A percentile compares a stretch with the other conserved stretches of the same genome.
These are phyloP conservation scores for Pseudopleuronectes americanus DNA, from an alignment of 2,797 vertebrate genomes.

Conservation along the genomic window DNA sequence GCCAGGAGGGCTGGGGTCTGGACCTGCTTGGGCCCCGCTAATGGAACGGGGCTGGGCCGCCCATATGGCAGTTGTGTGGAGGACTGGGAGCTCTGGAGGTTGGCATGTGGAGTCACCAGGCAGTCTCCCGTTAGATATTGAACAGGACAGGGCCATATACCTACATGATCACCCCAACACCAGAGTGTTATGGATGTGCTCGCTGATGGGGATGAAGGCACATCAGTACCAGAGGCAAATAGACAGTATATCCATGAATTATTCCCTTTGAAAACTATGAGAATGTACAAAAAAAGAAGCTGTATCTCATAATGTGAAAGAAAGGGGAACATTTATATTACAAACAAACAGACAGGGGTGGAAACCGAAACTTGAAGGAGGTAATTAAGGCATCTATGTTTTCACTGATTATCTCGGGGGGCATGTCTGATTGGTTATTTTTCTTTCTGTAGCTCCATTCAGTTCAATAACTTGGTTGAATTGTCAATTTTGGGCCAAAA, in stretches of 20 bases:
- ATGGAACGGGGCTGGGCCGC: slow-evolving; percentile 93
- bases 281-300: too few relatives aligned
- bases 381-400: too few relatives aligned
- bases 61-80: slow-evolving; percentile 91
- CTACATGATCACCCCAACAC: slow-evolving; percentile 54
- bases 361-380: too few relatives aligned
- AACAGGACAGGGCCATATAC: slow-evolving; percentile 82
- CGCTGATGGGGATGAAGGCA: slow-evolving; percentile 61
- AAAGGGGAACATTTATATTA: too few relatives aligned
- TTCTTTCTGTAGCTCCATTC: background rate
- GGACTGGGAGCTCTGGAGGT: slow-evolving; percentile 73
- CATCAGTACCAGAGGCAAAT: slow-evolving; percentile 50
- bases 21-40: slow-evolving; percentile 87
- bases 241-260: too few relatives aligned
- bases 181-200: slow-evolving; percentile 72
- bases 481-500: too few relatives aligned
- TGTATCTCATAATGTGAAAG: too few relatives aligned
- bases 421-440: too few relatives aligned
- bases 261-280: too few relatives aligned
- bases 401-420: too few relatives aligned
- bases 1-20: slow-evolving; percentile 76
- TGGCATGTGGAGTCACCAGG: slow-evolving; percentile 75
- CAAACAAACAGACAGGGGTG: too few relatives aligned
- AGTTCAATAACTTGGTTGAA: too few relatives aligned
- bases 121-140: slow-evolving; percentile 82